These are phyloP conservation scores for Drosophila ambigua DNA, from an alignment of 1,140 invertebrate genomes.

Conservation along the genomic window DNA sequence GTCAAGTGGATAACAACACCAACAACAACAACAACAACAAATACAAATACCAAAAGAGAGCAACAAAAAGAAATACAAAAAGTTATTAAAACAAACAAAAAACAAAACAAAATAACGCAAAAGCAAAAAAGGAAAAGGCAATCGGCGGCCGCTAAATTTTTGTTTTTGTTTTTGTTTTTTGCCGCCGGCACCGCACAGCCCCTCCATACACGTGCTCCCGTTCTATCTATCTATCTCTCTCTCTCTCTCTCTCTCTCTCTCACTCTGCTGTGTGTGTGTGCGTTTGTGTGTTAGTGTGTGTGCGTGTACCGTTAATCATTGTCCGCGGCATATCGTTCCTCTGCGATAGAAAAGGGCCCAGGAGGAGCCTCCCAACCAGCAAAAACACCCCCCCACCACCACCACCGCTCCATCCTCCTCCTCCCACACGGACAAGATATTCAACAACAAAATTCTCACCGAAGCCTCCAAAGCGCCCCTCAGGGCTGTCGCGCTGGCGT, in stretches of 20 bases:
- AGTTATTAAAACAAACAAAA: constrained; percentile 10
- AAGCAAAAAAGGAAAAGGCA: constrained; percentile 14
- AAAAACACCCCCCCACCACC: constrained; percentile 2
- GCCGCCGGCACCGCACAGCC: constrained; percentile 32
- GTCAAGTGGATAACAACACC: constrained; percentile 7
- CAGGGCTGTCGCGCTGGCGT: constrained; percentile 84
- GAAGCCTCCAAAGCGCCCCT: constrained; percentile 83
- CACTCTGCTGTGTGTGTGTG: constrained; percentile 12
- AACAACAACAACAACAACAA: constrained; percentile 25
- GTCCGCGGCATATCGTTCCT: too few relatives aligned
- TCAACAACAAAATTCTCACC: constrained; percentile 84
- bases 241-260: background rate
- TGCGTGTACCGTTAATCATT: constrained; percentile 44
- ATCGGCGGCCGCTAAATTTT: constrained; percentile 26
- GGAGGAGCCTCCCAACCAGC: too few relatives aligned
- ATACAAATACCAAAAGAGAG: constrained; percentile 22
- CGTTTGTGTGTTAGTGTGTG: constrained; percentile 12
- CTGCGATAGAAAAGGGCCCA: too few relatives aligned
- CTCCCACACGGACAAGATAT: constrained; percentile 40
- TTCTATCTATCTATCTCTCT: constrained; percentile 2
- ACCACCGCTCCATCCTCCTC: constrained; percentile 6
- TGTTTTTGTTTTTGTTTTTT: constrained; percentile 52
- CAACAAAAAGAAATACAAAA: constrained; percentile 23
- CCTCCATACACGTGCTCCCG: constrained; percentile 53
- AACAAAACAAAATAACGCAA: constrained; percentile 27